phyloP scores from a whole-genome alignment of 2,113 vertebrate species.

The Hypanus sabinus region DNA sequence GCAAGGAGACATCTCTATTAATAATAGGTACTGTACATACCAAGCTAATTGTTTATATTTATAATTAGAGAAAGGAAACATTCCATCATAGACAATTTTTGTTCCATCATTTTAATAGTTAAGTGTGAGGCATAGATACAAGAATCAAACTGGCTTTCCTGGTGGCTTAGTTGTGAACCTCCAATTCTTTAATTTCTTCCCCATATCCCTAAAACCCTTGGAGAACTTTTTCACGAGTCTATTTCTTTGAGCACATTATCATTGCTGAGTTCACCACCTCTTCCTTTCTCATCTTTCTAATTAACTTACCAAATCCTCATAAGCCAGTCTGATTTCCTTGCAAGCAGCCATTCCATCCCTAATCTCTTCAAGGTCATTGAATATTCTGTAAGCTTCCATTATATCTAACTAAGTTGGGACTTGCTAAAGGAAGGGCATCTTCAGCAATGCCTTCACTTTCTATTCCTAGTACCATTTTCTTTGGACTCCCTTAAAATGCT shows the following conservation, averaged over 20 bases:
- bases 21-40: slow-evolving; percentile 68
- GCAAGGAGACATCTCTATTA: slow-evolving; percentile 76
- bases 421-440: too few species aligned
- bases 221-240: neutral
- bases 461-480: neutral
- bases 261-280: neutral
- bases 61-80: neutral
- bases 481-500: neutral
- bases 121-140: neutral
- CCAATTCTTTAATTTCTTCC: neutral
- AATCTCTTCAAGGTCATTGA: neutral
- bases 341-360: neutral
- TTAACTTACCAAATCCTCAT: neutral
- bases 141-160: neutral
- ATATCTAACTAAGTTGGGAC: neutral
- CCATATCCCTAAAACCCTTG: neutral
- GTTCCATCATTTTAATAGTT: neutral
- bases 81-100: neutral
- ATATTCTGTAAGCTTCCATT: neutral
- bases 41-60: neutral
- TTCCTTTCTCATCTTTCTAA: neutral
- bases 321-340: neutral
- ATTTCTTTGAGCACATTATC: neutral
- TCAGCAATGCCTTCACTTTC: neutral
- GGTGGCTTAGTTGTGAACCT: neutral